Conservation (phyloP, 1,140 invertebrate species). For the Sarcophaga peregrina region DNA sequence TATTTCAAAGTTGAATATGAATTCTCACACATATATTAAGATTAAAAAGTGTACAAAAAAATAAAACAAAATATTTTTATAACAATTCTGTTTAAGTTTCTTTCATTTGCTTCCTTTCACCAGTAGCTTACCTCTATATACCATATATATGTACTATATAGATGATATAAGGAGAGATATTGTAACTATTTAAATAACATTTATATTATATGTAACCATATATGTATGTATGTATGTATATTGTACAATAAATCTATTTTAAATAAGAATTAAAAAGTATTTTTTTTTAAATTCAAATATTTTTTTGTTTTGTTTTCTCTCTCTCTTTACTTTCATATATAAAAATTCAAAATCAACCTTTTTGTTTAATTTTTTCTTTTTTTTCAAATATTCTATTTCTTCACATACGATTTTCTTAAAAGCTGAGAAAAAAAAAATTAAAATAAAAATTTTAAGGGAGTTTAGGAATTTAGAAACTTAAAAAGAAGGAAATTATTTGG, state of each 20-base stretch:
- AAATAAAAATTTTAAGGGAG: too few species aligned
- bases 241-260: background rate
- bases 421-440: background rate
- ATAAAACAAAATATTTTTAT: background rate
- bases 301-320: background rate
- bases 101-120: background rate
- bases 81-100: constrained; percentile 8
- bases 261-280: constrained; percentile 14
- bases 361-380: too few species aligned
- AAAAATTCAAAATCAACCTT: too few species aligned
- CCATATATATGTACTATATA: background rate
- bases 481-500: background rate
- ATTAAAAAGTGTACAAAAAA: background rate
- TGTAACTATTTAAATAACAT: background rate
- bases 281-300: background rate
- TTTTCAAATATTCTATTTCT: too few species aligned
- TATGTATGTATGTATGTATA: background rate
- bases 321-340: background rate
- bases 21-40: background rate
- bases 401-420: too few species aligned
- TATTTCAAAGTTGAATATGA: constrained; percentile 1
- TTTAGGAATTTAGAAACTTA: background rate
- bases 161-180: background rate
- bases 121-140: background rate
- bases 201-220: background rate